phyloP scores from a whole-genome alignment of 2,797 vertebrate species.

The Potorous gilbertii region DNA sequence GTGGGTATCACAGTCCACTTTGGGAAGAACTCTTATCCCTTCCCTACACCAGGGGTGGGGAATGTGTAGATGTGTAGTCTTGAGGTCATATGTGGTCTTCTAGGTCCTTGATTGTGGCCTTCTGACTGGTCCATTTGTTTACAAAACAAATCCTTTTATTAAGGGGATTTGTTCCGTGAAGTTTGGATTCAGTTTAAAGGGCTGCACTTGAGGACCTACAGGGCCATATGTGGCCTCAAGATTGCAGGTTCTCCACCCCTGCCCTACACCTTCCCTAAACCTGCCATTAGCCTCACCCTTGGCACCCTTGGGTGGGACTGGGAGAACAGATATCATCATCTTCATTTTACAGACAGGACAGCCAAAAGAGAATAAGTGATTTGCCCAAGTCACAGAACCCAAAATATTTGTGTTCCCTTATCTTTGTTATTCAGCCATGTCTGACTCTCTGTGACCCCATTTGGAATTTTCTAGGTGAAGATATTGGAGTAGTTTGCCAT shows the following conservation, averaged over 20 bases:
- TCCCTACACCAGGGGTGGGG: neutral
- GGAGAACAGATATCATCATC: neutral
- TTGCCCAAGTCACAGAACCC: neutral
- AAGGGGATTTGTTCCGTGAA: no score
- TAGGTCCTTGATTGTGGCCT: no score
- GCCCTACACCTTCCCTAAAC: neutral
- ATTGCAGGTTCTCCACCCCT: neutral
- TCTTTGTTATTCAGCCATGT: neutral
- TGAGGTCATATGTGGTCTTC: no score
- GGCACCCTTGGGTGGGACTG: neutral
- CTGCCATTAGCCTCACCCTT: neutral
- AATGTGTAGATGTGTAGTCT: no score
- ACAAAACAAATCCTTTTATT: no score
- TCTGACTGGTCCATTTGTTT: no score
- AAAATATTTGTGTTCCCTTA: neutral
- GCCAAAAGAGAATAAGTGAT: neutral
- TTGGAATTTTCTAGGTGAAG: neutral
- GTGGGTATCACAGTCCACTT: neutral
- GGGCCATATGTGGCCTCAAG: no score
- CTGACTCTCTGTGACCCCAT: neutral
- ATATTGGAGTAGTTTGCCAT: neutral
- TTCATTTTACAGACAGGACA: neutral
- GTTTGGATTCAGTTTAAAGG: no score
- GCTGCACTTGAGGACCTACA: no score
- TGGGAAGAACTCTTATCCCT: neutral